Conservation (phyloP, 2,888 invertebrate genomes). For the Xanthia icteritia region DNA sequence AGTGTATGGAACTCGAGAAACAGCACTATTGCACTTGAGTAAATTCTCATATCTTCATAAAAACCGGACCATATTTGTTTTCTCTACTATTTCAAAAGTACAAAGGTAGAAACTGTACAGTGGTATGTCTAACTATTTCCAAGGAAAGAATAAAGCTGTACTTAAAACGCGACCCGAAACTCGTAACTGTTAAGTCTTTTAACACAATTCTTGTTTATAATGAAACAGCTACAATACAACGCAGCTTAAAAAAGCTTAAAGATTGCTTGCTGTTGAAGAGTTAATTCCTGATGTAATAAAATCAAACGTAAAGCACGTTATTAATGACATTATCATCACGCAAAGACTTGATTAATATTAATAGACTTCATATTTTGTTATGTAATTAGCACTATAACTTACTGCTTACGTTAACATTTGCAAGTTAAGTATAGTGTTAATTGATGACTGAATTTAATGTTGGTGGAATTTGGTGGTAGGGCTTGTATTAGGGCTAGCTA, state of each 20-base stretch:
- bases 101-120: constrained; percentile 1
- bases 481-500: too few relatives aligned
- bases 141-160: constrained; percentile 33
- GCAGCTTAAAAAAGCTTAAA: constrained; percentile 2
- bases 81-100: constrained; percentile 8
- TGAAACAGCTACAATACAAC: background rate
- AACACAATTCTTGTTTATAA: constrained; percentile 32
- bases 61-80: background rate
- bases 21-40: background rate
- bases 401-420: constrained; percentile 36
- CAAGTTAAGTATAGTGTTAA: too few relatives aligned
- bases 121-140: constrained; percentile 20
- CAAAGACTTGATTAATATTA: constrained; percentile 18
- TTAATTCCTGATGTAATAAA: constrained; percentile 19
- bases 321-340: constrained; percentile 8
- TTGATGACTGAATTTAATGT: constrained; percentile 37
- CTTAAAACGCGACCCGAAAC: constrained; percentile 23
- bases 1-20: background rate
- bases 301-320: constrained; percentile 13
- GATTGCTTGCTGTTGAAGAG: constrained; percentile 6
- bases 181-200: constrained; percentile 15
- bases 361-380: constrained; percentile 3
- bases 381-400: constrained; percentile 26
- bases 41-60: background rate
- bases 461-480: too few relatives aligned